These are phyloP conservation scores for Trachelus stipa DNA, from an alignment of 2,888 invertebrate species.

Conservation along the genomic window DNA sequence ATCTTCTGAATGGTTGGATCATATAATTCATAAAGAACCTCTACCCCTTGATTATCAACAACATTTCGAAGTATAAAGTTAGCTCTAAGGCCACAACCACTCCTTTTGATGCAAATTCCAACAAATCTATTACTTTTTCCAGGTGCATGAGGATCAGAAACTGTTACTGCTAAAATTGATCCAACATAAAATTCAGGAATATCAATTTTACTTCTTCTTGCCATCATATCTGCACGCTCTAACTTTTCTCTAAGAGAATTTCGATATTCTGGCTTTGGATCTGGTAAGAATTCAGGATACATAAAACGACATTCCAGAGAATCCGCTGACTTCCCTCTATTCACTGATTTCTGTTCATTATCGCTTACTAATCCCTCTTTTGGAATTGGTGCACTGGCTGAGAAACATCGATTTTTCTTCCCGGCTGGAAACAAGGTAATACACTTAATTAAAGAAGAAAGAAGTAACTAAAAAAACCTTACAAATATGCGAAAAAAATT, in stretches of 20 bases:
- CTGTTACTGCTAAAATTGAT: constrained; percentile 88
- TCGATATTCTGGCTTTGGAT: constrained; percentile 81
- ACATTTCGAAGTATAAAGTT: constrained; percentile 92
- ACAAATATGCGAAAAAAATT: too few relatives aligned
- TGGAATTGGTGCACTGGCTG: constrained; percentile 19
- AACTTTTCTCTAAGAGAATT: constrained; percentile 87
- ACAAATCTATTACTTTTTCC: constrained; percentile 88
- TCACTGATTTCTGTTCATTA: constrained; percentile 4
- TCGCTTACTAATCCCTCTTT: constrained; percentile 3
- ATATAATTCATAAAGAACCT: constrained; percentile 86
- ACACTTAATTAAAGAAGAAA: not conserved
- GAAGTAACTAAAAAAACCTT: too few relatives aligned
- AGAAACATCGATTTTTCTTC: constrained; percentile 27
- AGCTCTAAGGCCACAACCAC: constrained; percentile 85
- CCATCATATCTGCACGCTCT: constrained; percentile 93
- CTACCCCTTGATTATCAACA: constrained; percentile 87
- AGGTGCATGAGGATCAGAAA: constrained; percentile 86
- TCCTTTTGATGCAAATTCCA: constrained; percentile 93
- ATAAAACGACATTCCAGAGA: constrained; percentile 74
- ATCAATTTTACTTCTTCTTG: constrained; percentile 81
- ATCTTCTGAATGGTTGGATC: constrained; percentile 92
- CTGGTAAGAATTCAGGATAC: constrained; percentile 94
- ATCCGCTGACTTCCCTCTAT: constrained; percentile 36
- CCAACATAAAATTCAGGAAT: constrained; percentile 99
- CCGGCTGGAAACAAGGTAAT: constrained; percentile 8